These are phyloP conservation scores for Samia ricini DNA, from an alignment of 1,140 invertebrate genomes.

Conservation along the genomic window DNA sequence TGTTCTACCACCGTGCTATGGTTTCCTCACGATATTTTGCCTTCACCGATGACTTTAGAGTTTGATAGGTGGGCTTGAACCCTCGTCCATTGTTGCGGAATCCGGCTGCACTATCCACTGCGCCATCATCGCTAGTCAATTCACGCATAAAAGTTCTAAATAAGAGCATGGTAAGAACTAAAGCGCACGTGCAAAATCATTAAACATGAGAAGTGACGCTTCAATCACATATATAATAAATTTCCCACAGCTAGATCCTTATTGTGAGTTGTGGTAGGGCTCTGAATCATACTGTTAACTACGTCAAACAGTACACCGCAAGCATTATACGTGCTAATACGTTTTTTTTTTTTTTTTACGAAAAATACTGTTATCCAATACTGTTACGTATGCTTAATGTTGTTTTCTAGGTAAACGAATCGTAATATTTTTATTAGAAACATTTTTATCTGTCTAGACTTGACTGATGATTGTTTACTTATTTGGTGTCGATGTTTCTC, in stretches of 20 bases:
- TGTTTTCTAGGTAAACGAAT: constrained; percentile 29
- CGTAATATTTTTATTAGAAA: background rate
- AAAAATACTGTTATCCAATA: background rate
- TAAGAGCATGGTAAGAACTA: background rate
- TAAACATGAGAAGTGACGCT: background rate
- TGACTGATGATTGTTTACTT: too few species aligned
- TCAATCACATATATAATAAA: background rate
- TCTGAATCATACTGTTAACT: background rate
- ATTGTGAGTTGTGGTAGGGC: background rate
- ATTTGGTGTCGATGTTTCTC: too few species aligned
- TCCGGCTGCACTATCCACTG: too few species aligned
- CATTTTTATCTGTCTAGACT: too few species aligned
- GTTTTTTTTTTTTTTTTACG: background rate
- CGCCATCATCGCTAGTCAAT: background rate
- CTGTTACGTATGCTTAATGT: constrained; percentile 17
- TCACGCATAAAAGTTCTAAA: background rate
- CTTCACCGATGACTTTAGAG: too few species aligned
- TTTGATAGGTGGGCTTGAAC: too few species aligned
- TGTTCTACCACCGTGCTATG: too few species aligned
- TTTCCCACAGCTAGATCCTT: background rate
- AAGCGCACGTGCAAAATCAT: background rate
- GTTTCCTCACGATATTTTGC: too few species aligned
- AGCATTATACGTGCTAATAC: background rate
- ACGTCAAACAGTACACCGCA: background rate
- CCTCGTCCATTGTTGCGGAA: too few species aligned